These are phyloP conservation scores for Tenrec ecaudatus DNA, from an alignment of 2,113 vertebrate species.

Conservation along the genomic window DNA sequence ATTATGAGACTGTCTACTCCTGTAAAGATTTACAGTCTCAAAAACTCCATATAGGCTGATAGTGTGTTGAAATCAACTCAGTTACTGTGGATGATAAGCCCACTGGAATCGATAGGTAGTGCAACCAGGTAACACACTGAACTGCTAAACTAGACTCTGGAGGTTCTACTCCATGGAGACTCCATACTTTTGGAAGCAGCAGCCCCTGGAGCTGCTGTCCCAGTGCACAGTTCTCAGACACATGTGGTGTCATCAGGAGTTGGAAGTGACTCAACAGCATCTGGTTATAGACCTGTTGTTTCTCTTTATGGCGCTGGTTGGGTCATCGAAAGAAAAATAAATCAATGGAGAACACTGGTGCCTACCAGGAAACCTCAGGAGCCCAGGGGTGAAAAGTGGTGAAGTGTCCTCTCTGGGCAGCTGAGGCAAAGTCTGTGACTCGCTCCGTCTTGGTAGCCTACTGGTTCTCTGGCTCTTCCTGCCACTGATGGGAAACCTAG, in stretches of 20 bases:
- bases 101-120: not conserved
- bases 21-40: too few relatives aligned
- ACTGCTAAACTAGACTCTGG: not conserved
- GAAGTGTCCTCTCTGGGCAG: not conserved
- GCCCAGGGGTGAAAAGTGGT: not conserved
- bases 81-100: too few relatives aligned
- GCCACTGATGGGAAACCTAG: not conserved
- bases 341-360: not conserved
- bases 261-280: not conserved
- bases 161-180: not conserved
- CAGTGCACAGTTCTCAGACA: not conserved
- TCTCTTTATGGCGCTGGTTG: not conserved
- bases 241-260: not conserved
- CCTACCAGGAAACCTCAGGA: too few relatives aligned
- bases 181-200: not conserved
- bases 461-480: not conserved
- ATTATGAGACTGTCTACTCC: too few relatives aligned
- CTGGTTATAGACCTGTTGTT: not conserved
- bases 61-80: too few relatives aligned
- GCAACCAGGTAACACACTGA: not conserved
- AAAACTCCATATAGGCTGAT: too few relatives aligned
- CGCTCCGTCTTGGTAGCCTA: not conserved
- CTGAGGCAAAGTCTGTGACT: accelerated
- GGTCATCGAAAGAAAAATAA: not conserved
- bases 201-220: not conserved